These are phyloP conservation scores for Erpornis zantholeuca DNA, from an alignment of 2,113 vertebrate species.

Conservation along the genomic window DNA sequence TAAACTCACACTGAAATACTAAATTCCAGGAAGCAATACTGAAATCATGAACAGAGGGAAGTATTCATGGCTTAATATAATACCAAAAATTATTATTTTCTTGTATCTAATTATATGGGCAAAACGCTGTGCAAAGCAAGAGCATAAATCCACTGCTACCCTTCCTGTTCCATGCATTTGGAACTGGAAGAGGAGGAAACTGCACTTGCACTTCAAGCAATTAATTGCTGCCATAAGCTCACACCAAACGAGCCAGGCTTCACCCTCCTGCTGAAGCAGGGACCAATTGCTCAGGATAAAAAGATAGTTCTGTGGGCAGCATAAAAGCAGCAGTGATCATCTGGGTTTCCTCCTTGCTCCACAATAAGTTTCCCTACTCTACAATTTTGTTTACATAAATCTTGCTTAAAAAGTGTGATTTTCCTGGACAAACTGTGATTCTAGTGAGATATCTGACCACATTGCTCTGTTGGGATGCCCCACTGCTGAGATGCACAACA, in stretches of 20 bases:
- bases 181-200: background rate
- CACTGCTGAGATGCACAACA: background rate
- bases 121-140: background rate
- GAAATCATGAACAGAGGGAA: background rate
- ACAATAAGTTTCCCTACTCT: background rate
- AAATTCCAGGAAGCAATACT: background rate
- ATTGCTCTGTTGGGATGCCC: background rate
- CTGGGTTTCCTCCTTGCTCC: background rate
- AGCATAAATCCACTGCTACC: background rate
- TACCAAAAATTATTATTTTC: background rate
- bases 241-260: background rate
- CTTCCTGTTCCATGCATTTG: background rate
- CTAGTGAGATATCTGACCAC: background rate
- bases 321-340: background rate
- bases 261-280: background rate
- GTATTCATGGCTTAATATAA: background rate
- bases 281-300: background rate
- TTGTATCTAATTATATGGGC: background rate
- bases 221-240: background rate
- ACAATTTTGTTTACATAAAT: background rate
- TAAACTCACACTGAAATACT: background rate
- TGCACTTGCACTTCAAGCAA: background rate
- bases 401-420: background rate
- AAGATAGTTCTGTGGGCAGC: background rate
- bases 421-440: background rate